Percentiles rank a stretch among this genome's conserved stretches.
Evolutionary conservation across 2,888 invertebrate species (phyloP).

Genomic region (Pilophorus perplexus): DNA sequence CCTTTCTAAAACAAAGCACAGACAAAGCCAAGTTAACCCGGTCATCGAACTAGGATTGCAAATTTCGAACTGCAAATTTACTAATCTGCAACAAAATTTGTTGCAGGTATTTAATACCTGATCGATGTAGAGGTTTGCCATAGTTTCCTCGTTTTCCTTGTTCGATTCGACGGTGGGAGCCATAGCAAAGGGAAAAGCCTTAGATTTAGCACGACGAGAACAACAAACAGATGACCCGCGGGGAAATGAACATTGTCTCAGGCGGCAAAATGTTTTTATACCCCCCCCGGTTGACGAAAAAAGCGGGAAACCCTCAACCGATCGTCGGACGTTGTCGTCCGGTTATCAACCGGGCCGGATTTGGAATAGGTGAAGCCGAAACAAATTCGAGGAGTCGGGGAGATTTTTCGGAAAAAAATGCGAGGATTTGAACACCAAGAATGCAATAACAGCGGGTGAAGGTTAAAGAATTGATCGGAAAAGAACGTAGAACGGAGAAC

Average conservation of each 20-base stretch:
- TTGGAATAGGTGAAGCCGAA: background rate
- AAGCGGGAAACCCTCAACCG: conserved; percentile 8
- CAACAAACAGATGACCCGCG: background rate
- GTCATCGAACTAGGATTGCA: background rate
- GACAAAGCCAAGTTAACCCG: background rate
- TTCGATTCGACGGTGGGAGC: conserved; percentile 7
- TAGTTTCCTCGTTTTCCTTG: conserved; percentile 25
- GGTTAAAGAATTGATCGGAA: conserved; percentile 15
- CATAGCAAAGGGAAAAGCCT: background rate
- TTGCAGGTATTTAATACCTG: too few species aligned
- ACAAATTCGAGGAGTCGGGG: background rate
- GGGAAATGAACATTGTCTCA: background rate
- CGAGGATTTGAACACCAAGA: background rate
- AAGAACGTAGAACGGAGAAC: background rate
- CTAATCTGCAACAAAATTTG: background rate
- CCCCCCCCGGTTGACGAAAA: too few species aligned
- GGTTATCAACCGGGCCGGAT: background rate
- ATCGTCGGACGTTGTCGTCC: background rate
- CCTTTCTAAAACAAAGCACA: background rate
- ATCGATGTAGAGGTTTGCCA: conserved; percentile 10
- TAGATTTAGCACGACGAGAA: background rate
- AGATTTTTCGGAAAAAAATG: background rate
- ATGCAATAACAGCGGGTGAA: conserved; percentile 7
- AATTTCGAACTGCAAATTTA: background rate
- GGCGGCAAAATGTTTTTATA: conserved; percentile 14